Percentiles rank a stretch among this genome's conserved stretches.
These are phyloP conservation scores for Gobionotothen gibberifrons DNA, from an alignment of 2,797 vertebrate species.

Conservation along the genomic window DNA sequence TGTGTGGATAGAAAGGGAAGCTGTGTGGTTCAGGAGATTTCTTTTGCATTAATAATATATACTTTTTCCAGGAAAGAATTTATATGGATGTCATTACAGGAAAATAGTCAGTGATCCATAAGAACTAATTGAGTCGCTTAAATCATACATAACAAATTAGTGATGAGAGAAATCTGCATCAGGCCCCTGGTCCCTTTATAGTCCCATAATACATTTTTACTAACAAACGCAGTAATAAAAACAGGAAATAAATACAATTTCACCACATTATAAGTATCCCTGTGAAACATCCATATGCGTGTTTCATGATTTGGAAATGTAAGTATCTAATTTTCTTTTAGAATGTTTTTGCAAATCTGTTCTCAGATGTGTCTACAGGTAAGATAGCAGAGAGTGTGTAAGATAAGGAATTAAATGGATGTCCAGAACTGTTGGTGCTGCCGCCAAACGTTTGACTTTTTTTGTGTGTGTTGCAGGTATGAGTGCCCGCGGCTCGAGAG, in stretches of 20 bases:
- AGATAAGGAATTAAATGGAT: constrained; percentile 4
- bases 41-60: constrained; percentile 34
- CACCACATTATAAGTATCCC: constrained; percentile 18
- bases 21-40: constrained; percentile 23
- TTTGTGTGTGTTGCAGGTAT: constrained; percentile 84
- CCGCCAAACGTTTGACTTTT: constrained; percentile 4
- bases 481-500: constrained; percentile 90
- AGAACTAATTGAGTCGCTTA: constrained; percentile 46
- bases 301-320: constrained; percentile 27
- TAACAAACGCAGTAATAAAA: constrained; percentile 31
- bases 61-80: constrained; percentile 16
- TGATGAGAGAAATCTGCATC: constrained; percentile 33
- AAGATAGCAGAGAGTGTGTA: background rate
- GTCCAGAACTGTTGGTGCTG: background rate
- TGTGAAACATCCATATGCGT: constrained; percentile 21
- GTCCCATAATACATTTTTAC: constrained; percentile 33
- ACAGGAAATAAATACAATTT: constrained; percentile 16
- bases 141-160: constrained; percentile 50
- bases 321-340: constrained; percentile 1
- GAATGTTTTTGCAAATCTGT: background rate
- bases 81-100: constrained; percentile 41
- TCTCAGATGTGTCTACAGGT: background rate
- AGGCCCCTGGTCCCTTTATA: constrained; percentile 25
- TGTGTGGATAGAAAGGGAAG: constrained; percentile 36
- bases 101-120: constrained; percentile 36